Base-by-base conservation (phyloP, 2,113 vertebrate species). In the Gopherus evgoodei region DNA sequence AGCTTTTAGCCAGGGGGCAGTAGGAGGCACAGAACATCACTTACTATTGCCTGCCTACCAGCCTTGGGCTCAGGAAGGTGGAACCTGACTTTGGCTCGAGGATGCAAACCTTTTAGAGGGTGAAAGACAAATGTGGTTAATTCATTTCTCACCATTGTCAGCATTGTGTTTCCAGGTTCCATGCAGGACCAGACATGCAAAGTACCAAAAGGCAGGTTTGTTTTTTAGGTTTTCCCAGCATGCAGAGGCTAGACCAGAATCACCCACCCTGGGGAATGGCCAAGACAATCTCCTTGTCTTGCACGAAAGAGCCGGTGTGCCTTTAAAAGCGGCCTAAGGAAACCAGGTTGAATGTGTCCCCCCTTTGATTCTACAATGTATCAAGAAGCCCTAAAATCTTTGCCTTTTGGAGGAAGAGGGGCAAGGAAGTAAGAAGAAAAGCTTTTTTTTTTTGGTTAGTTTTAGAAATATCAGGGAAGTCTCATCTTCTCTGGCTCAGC, bases 321-420 rank as follows among this genome's bases (percentile, higher is more conserved):
- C 4, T 11, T 65, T 11, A 3, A 29, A 79, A 54, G 65, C 2
- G 2, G 31, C 35, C n/a, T 86, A 6, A 65, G n/a, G 47, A 11
- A 19, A 53, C 2, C 27, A 17, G 83, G 22, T 1, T 54, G 5
- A 5, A 1, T 38, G 12, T 24, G 1, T 11, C 42, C 4, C 57
- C 80, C 11, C 10, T 0, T 50, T 7, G 14, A 38, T 62, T 49
- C 49, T 87, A 3, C 80, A 81, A 1, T 2, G 3, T 9, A 29
- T 65, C 49, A 47, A 2, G 81, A 69, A 92, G 3, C 2, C 42
- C 4, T 54, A 31, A 81, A n/a, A 31, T n/a, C 65, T 69, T 69
- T n/a, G 62, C 62, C 7, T 65, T 65, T n/a, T n/a, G 65, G 35
- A 17, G 17, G 17, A 8, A 59, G 27, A 4, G 16, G 6, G 13